Evolutionary conservation across 2,888 invertebrate species (phyloP), one percentile per base, ranked within the genome.

Genomic region (Aporophyla nigra): DNA sequence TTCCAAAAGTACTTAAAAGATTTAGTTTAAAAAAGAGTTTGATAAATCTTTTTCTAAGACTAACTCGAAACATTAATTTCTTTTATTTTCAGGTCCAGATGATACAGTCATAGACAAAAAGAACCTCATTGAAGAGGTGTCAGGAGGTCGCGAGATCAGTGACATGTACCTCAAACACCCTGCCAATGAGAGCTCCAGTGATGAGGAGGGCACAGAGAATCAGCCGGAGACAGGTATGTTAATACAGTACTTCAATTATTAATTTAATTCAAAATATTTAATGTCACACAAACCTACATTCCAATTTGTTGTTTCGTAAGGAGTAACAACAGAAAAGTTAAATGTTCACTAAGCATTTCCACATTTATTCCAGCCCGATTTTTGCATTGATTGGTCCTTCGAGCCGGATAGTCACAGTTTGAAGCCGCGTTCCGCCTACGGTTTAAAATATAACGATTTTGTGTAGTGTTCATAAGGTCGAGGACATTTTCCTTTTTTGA

Each of bases 111-210:
- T 93, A 72, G 91, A 92, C 56, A 93, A 92, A 71, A 91, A 88
- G 58, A 93, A 86, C 0, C 82, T 96, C 2, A 95, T 97, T 75
- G 95, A 96, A 14, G 95, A 97, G 86, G 95, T 97, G 49, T 85
- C 96, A 0, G 89, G 90, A 5, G 98, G 98, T 0, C 95, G 97
- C 24, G 98, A 98, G 90, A 93, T 98, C 56, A 96, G 97, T 3
- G 98, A 98, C 89, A 97, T 98, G 89, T 98, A 98, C 92, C 93
- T 98, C 46, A 97, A 98, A 89, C 98, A 98, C 88, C 98, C 98
- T 0, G 98, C 97, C 0, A 97, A 98, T 90, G 98, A 98, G 89
- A 98, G 98, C 87, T 98, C 98, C 77, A 97, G 98, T 21, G 98
- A 98, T 86, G 98, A 98, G 10, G 98, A 98, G 88, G 98, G 98